Base-by-base conservation (phyloP, 2,888 invertebrate genomes). In the Thera obeliscata region DNA sequence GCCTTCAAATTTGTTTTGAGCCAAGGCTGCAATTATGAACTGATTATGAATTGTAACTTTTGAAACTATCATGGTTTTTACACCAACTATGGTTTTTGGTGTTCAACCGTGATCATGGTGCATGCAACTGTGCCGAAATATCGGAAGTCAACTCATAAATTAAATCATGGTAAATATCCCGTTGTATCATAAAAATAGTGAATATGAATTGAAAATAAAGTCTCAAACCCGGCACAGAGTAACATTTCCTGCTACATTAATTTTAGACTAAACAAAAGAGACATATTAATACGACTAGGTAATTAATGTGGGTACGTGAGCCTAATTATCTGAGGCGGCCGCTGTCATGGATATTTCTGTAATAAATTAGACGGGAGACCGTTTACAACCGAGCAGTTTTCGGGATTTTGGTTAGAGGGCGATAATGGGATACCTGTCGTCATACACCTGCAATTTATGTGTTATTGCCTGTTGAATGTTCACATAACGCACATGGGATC, bases 371-470 rank as follows among this genome's bases (percentile, higher is more conserved):
- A 70, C 64, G 74, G 71, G 69, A 69, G 79, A 78, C 82, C 86
- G 82, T 84, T 84, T 81, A 80, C 76, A 81, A 79, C 80, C 79
- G 77, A 81, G 76, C 81, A 80, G 81, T 81, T 81, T 82, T 80
- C 79, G 85, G 86, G 84, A 82, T 83, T 84, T 85, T 80, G 82
- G 83, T 78, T 78, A 80, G 78, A 77, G 79, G 69, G 80, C 80
- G 87, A 85, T 87, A 87, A 87, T 85, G 78, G 83, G 82, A 77
- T 81, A 83, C 85, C 81, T 84, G 86, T 86, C 87, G 82, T 84
- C 86, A 81, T 82, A 79, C 78, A 80, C 75, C 76, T 74, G 74
- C 76, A 79, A 79, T 80, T 83, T 81, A 80, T 83, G 79, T 80
- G 70, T 73, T 76, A 85, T 83, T 84, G 85, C 86, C 83, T 87